Percentiles rank a stretch among this genome's conserved stretches.
Conservation (phyloP, 2,113 vertebrate genomes). For the Carassius carassius region DNA sequence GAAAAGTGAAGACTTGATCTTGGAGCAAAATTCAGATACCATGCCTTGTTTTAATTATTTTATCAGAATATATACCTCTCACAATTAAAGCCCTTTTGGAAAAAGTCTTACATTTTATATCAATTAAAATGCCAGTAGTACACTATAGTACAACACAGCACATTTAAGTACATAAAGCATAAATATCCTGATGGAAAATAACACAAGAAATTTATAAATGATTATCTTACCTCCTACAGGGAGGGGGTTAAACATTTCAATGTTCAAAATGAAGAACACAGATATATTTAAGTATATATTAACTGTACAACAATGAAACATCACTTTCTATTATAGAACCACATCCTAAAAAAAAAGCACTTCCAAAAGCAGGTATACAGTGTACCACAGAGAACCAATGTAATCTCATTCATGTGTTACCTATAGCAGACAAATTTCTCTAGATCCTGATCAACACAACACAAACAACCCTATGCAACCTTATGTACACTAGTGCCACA, state of each 20-base stretch:
- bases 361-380: neutral
- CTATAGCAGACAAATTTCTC: neutral
- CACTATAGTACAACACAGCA: neutral
- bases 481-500: neutral
- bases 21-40: neutral
- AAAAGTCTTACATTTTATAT: no score
- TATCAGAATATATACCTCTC: neutral
- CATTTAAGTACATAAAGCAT: neutral
- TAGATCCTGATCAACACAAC: neutral
- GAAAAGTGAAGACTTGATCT: neutral
- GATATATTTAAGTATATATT: neutral
- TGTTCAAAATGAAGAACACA: neutral
- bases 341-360: neutral
- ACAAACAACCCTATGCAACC: neutral
- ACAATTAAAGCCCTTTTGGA: neutral
- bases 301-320: neutral
- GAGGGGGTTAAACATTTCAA: neutral
- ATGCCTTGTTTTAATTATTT: neutral
- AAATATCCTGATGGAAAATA: neutral
- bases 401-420: slow-evolving; percentile 1
- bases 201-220: neutral
- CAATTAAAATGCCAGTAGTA: neutral
- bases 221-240: neutral
- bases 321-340: neutral
- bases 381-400: neutral